Conservation (phyloP, 92 coral and sea anemone genomes). For the Parazoanthus atlanticus region DNA sequence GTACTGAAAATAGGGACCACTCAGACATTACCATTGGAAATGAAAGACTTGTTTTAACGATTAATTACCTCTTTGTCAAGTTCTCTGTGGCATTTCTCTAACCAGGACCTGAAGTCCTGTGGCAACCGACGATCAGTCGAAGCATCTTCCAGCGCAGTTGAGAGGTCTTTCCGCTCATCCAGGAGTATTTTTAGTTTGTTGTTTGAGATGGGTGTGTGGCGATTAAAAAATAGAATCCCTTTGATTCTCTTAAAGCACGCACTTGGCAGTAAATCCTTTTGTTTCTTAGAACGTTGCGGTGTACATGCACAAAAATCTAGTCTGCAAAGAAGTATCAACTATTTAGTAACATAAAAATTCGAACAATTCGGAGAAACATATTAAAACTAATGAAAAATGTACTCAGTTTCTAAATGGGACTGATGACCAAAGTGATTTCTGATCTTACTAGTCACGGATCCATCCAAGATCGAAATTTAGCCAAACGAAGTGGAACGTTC, state of each 20-base stretch:
- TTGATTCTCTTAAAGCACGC: constrained; percentile 76
- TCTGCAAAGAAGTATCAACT: constrained; percentile 38
- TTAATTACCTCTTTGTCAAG: constrained; percentile 77
- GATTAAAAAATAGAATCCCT: constrained; percentile 82
- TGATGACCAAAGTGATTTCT: background rate
- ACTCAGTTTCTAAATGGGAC: background rate
- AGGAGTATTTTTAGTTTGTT: constrained; percentile 81
- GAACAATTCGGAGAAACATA: background rate
- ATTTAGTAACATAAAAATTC: background rate
- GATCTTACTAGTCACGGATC: background rate
- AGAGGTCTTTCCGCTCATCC: constrained; percentile 84
- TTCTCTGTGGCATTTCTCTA: constrained; percentile 82
- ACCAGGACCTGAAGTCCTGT: constrained; percentile 79
- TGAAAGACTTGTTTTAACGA: background rate
- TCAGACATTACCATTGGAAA: background rate
- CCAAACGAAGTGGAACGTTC: background rate
- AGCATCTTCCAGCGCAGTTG: constrained; percentile 87
- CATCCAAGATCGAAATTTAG: background rate
- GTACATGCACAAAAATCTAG: constrained; percentile 76
- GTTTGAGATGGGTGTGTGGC: constrained; percentile 86
- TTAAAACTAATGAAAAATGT: background rate
- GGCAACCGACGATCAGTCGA: constrained; percentile 83
- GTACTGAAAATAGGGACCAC: background rate
- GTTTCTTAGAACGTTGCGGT: constrained; percentile 75
- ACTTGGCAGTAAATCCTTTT: constrained; percentile 79